Conservation (phyloP, 2,888 invertebrate species). For the Thalpophila matura region DNA sequence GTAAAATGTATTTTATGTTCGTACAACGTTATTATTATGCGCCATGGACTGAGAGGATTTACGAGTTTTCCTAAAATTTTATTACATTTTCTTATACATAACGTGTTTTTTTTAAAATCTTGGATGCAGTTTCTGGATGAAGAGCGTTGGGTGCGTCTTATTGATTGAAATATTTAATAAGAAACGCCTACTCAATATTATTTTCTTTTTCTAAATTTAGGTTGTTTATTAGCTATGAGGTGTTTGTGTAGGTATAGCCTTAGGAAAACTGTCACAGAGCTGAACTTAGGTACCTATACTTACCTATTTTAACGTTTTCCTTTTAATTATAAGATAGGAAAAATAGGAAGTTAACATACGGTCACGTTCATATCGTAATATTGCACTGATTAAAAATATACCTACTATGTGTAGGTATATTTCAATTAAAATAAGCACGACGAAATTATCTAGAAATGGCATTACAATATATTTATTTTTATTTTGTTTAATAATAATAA, state of each 20-base stretch:
- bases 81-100: conserved; percentile 61
- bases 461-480: no score
- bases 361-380: not conserved
- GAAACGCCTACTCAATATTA: conserved; percentile 5
- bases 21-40: conserved; percentile 78
- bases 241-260: no score
- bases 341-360: not conserved
- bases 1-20: conserved; percentile 84
- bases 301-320: not conserved
- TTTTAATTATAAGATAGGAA: not conserved
- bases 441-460: no score
- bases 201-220: not conserved
- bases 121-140: conserved; percentile 49
- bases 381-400: not conserved
- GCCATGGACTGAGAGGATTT: conserved; percentile 78
- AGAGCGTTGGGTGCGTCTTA: conserved; percentile 17
- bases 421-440: no score
- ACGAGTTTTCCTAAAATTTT: conserved; percentile 80
- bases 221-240: no score
- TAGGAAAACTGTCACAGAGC: no score
- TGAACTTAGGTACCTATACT: not conserved
- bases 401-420: no score
- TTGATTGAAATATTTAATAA: conserved; percentile 20
- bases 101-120: conserved; percentile 41
- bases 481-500: no score